Evolutionary conservation across 2,113 vertebrate species (phyloP).

Genomic region (Psammodynastes pulverulentus): DNA sequence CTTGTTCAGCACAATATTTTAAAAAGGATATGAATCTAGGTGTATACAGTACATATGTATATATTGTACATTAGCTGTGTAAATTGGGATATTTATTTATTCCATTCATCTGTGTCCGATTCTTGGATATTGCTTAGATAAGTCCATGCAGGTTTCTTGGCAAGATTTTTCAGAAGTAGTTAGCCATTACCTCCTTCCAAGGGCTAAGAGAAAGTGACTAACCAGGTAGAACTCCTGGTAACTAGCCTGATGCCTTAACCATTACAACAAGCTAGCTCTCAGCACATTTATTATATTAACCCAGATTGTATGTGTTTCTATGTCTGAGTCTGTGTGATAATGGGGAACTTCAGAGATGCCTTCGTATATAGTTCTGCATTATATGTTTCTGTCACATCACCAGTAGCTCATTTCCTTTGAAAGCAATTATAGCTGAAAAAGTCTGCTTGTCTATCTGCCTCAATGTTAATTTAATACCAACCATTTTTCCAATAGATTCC

Average conservation of each 20-base stretch:
- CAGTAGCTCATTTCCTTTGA: slow-evolving; percentile 22
- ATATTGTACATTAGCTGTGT: neutral
- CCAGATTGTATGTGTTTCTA: neutral
- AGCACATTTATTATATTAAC: neutral
- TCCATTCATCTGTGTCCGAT: too few species aligned
- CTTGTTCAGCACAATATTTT: neutral
- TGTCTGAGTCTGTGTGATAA: neutral
- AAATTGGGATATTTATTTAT: neutral
- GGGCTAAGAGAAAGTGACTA: too few species aligned
- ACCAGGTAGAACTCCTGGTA: too few species aligned
- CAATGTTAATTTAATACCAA: slow-evolving; percentile 32
- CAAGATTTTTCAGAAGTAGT: too few species aligned
- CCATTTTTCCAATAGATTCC: slow-evolving; percentile 22
- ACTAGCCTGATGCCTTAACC: too few species aligned
- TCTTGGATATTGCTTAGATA: too few species aligned
- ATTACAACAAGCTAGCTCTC: too few species aligned
- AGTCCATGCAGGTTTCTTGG: too few species aligned
- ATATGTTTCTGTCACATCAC: slow-evolving; percentile 13
- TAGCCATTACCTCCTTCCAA: too few species aligned
- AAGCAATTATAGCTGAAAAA: slow-evolving; percentile 19
- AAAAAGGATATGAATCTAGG: neutral
- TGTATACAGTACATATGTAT: too few species aligned
- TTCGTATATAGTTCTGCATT: neutral
- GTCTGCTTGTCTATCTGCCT: slow-evolving; percentile 12
- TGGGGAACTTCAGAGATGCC: neutral